These are phyloP conservation scores for Phataginus tetradactyla DNA, from an alignment of 2,797 vertebrate genomes.

Conservation along the genomic window DNA sequence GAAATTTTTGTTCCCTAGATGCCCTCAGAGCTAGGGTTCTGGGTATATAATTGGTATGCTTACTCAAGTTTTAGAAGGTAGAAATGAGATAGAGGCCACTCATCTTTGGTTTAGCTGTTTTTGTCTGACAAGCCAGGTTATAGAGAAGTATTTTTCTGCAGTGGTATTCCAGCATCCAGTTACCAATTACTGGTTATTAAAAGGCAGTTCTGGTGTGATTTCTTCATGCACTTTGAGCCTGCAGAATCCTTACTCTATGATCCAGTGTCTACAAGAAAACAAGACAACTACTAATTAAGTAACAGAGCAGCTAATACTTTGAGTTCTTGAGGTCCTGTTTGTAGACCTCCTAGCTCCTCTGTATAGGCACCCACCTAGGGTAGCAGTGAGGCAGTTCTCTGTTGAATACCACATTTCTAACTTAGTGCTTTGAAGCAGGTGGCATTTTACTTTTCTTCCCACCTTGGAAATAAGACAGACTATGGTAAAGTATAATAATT, in stretches of 20 bases:
- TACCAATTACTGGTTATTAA: neutral
- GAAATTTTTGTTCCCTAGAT: neutral
- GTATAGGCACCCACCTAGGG: neutral
- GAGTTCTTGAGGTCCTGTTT: neutral
- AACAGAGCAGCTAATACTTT: neutral
- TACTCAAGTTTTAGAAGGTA: neutral
- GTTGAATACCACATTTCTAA: neutral
- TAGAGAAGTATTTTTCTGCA: neutral
- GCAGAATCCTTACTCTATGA: fast-evolving
- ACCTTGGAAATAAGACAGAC: neutral
- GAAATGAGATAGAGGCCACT: neutral
- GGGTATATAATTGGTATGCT: neutral
- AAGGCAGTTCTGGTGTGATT: neutral
- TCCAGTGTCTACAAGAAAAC: neutral
- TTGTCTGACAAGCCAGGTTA: neutral
- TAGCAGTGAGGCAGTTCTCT: neutral
- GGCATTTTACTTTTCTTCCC: neutral
- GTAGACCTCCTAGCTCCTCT: neutral
- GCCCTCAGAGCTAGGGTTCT: neutral
- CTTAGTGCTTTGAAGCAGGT: neutral
- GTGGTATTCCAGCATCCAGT: neutral
- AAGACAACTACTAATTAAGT: neutral
- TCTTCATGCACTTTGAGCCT: neutral
- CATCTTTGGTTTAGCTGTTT: neutral
- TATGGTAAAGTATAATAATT: neutral